These are phyloP conservation scores for Campylomormyrus numenius DNA, from an alignment of 2,113 vertebrate genomes.

Conservation along the genomic window DNA sequence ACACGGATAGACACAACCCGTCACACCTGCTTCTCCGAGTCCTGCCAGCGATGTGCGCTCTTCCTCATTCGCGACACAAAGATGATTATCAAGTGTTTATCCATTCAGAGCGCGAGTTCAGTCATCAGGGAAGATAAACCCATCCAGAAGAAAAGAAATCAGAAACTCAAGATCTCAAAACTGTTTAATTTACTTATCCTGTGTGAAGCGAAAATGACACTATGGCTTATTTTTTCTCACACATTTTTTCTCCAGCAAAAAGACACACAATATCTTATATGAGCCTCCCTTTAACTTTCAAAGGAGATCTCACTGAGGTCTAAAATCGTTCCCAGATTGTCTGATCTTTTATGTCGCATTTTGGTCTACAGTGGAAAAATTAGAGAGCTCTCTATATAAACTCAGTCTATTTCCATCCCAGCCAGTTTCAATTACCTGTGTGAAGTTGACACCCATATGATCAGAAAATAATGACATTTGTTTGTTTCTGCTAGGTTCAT, in stretches of 20 bases:
- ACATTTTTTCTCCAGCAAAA: not conserved
- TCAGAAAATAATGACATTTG: not conserved
- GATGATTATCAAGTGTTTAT: not conserved
- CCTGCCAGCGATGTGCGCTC: too few species aligned
- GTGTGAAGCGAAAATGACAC: not conserved
- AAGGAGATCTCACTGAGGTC: not conserved
- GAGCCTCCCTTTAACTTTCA: not conserved
- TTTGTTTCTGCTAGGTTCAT: not conserved
- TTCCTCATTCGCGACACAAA: not conserved
- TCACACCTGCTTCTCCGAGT: not conserved
- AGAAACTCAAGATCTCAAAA: not conserved
- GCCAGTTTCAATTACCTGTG: not conserved
- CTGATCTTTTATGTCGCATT: not conserved
- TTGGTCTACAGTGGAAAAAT: not conserved
- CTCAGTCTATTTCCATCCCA: not conserved
- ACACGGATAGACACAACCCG: not conserved
- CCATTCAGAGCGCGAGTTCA: not conserved
- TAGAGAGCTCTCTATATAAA: not conserved
- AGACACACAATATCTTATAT: not conserved
- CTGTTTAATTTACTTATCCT: not conserved
- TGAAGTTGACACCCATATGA: not conserved
- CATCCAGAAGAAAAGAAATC: not conserved
- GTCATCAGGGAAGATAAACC: not conserved
- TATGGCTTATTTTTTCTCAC: not conserved
- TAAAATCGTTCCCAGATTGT: not conserved